A percentile compares a stretch with the other conserved stretches of the same genome.
Conservation (phyloP, 1,140 invertebrate species). For the Belonocnema kinseyi region DNA sequence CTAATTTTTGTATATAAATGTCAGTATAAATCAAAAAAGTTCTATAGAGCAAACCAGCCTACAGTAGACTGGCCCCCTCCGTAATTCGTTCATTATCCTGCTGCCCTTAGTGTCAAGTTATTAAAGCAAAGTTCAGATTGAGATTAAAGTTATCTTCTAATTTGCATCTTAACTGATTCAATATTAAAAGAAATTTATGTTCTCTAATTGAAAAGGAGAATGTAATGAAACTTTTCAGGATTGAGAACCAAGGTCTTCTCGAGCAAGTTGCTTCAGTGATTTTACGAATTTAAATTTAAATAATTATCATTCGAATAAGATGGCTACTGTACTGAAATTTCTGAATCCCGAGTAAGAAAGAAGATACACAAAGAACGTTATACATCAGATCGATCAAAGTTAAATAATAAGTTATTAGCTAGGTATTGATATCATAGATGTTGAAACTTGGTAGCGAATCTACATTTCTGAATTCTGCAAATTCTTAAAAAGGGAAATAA, state of each 20-base stretch:
- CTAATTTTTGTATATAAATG: no score
- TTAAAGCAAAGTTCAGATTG: neutral
- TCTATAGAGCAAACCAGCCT: no score
- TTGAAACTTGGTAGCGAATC: no score
- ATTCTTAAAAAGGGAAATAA: no score
- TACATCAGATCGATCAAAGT: no score
- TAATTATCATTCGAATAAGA: slow-evolving; percentile 18
- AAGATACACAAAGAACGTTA: no score
- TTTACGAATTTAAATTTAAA: neutral
- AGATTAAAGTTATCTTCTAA: neutral
- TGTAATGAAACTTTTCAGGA: slow-evolving; percentile 32
- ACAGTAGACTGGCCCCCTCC: no score
- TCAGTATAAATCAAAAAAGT: no score
- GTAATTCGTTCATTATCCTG: neutral
- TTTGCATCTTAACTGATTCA: slow-evolving; percentile 22
- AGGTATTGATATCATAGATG: no score
- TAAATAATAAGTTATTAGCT: no score
- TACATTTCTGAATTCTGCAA: no score
- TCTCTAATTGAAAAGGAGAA: slow-evolving; percentile 45
- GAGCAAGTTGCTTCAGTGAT: neutral
- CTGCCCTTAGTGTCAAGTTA: neutral
- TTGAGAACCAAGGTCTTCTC: slow-evolving; percentile 25
- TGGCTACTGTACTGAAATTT: neutral
- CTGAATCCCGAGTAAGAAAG: no score
- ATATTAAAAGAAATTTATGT: slow-evolving; percentile 36